A percentile compares a stretch with the other conserved stretches of the same genome.
phyloP scores from a whole-genome alignment of 2,113 vertebrate species.

The cat (Felis catus) region F.catus_Fca126_mat1.0 CM031419.1:158726501-158727000 shows the following conservation, averaged over 20 bases:
- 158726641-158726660: conserved; percentile 18
- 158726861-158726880: no score
- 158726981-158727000: neutral
- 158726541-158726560: neutral
- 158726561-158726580: neutral
- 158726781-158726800: no score
- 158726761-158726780: no score
- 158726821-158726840: no score
- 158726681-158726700: no score
- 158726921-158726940: conserved; percentile 1
- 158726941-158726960: neutral
- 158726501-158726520: neutral
- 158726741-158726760: no score
- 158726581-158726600: conserved; percentile 33
- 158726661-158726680: conserved; percentile 1
- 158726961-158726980: conserved; percentile 10
- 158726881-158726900: no score
- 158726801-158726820: no score
- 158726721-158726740: no score
- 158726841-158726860: no score
- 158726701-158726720: no score
- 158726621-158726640: neutral
- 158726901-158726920: conserved; percentile 35
- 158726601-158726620: neutral
- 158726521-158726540: neutral